phyloP scores from a whole-genome alignment of 2,888 invertebrate genomes.

The Drosophila limbata region DNA sequence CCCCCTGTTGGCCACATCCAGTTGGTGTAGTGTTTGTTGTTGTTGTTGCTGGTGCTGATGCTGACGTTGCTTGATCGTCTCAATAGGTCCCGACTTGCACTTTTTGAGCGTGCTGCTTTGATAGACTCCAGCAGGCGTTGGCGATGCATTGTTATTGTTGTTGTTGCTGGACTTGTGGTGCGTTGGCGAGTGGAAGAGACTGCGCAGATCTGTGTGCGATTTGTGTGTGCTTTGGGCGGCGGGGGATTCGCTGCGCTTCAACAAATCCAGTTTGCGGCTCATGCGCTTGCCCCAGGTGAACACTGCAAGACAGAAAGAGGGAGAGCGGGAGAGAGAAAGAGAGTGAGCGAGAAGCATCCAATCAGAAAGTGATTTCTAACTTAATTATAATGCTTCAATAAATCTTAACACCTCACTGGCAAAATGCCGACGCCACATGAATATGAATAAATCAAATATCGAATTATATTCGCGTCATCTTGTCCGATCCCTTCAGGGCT shows the following conservation, averaged over 20 bases:
- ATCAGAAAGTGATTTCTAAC: slow-evolving; percentile 67
- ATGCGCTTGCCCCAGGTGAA: slow-evolving; percentile 92
- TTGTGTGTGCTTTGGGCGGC: slow-evolving; percentile 84
- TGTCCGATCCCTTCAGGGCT: slow-evolving; percentile 21
- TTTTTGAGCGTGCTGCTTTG: slow-evolving; percentile 85
- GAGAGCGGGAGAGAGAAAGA: not conserved
- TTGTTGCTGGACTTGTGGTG: slow-evolving; percentile 69
- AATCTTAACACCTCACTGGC: slow-evolving; percentile 74
- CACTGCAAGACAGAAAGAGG: slow-evolving; percentile 85
- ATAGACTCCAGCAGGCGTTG: slow-evolving; percentile 42
- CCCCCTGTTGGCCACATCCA: slow-evolving; percentile 38
- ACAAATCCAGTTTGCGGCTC: slow-evolving; percentile 91
- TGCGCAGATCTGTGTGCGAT: slow-evolving; percentile 85
- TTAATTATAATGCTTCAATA: slow-evolving; percentile 77
- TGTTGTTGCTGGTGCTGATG: slow-evolving; percentile 49
- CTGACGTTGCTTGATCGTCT: slow-evolving; percentile 83
- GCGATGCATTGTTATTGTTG: slow-evolving; percentile 52
- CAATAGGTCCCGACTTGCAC: slow-evolving; percentile 87
- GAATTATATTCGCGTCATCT: not conserved
- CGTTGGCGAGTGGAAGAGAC: slow-evolving; percentile 85
- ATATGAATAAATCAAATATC: slow-evolving; percentile 1
- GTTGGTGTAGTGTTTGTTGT: slow-evolving; percentile 24
- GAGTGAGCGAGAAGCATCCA: slow-evolving; percentile 12
- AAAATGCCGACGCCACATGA: slow-evolving; percentile 36
- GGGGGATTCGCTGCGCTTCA: slow-evolving; percentile 88